Evolutionary conservation across 2,888 invertebrate genomes (phyloP), one percentile per base, ranked within the genome.

Genomic region (Thereva unica): DNA sequence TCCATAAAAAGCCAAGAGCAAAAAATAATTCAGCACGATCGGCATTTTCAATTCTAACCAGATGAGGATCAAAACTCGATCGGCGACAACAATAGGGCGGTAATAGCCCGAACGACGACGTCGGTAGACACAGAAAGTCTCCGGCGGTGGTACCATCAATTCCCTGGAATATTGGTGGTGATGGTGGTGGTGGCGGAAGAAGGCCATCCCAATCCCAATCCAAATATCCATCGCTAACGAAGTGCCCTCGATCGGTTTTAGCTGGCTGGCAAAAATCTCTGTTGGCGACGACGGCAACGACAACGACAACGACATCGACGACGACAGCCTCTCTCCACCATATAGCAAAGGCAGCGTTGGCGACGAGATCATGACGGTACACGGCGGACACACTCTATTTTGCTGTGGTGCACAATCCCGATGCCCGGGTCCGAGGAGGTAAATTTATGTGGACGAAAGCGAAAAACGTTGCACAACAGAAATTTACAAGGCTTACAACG

Each of bases 391-490:
- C 64, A 64, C 53, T 64, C 52, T 35, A 10, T 8, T 42, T 42
- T 8, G 9, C 7, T 42, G 42, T 42, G 23, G 23, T 23, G 23
- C 23, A 23, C 23, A 2, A 23, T 8, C 42, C 8, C 42, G 42
- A 42, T 42, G 2, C 42, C 9, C 44, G 37, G 57, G 12, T n/a
- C 35, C 41, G 6, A 41, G 7, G 7, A 38, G n/a, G n/a, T 50
- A 65, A 56, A 65, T 65, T 65, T 65, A 65, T 65, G 65, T 65
- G 65, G 54, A 49, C 54, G 40, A 49, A 55, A 65, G 50, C 41
- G 23, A 56, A 56, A 65, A 65, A 65, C 65, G 65, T 65, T 65
- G 65, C 65, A 65, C 65, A 65, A 65, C 65, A 65, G 56, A 65
- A 65, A 65, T 56, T 65, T 65, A 65, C 65, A 65, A 56, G 65